Evolutionary conservation across 2,797 vertebrate genomes (phyloP).

Genomic region (Acanthurus tractus): DNA sequence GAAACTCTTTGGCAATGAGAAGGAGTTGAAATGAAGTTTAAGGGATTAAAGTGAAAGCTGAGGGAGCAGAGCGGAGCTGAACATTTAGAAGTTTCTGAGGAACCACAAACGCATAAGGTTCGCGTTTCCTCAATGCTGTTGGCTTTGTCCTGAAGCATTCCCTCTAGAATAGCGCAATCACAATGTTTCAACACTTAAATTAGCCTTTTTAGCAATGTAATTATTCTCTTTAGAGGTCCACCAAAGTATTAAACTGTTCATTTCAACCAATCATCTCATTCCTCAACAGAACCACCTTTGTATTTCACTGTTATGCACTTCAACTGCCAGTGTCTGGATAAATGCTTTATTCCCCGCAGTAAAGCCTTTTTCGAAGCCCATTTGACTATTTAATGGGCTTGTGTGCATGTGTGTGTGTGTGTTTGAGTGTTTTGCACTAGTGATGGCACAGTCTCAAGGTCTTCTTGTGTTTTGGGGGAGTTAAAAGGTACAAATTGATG

Average conservation of each 20-base stretch:
- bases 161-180: slow-evolving; percentile 24
- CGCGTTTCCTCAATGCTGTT: slow-evolving; percentile 18
- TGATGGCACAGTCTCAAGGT: slow-evolving; percentile 21
- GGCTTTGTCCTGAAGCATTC: slow-evolving; percentile 28
- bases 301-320: slow-evolving; percentile 52
- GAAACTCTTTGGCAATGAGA: slow-evolving; percentile 4
- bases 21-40: slow-evolving; percentile 1
- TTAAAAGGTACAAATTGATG: slow-evolving; percentile 29
- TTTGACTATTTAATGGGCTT: slow-evolving; percentile 57
- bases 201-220: slow-evolving; percentile 42
- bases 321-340: slow-evolving; percentile 61
- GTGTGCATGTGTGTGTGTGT: slow-evolving; percentile 3
- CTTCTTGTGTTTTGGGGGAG: slow-evolving; percentile 11
- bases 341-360: slow-evolving; percentile 69
- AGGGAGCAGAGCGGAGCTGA: neutral
- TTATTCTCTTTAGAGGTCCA: slow-evolving; percentile 56
- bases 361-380: slow-evolving; percentile 45
- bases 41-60: slow-evolving; percentile 6
- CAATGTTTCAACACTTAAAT: slow-evolving; percentile 45
- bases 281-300: slow-evolving; percentile 73
- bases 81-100: slow-evolving; percentile 4
- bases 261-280: slow-evolving; percentile 45
- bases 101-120: slow-evolving; percentile 14
- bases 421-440: slow-evolving; percentile 31
- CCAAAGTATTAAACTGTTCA: slow-evolving; percentile 56